Evolutionary conservation across 2,797 vertebrate species (phyloP).

Genomic region (Tokudaia muenninki): DNA sequence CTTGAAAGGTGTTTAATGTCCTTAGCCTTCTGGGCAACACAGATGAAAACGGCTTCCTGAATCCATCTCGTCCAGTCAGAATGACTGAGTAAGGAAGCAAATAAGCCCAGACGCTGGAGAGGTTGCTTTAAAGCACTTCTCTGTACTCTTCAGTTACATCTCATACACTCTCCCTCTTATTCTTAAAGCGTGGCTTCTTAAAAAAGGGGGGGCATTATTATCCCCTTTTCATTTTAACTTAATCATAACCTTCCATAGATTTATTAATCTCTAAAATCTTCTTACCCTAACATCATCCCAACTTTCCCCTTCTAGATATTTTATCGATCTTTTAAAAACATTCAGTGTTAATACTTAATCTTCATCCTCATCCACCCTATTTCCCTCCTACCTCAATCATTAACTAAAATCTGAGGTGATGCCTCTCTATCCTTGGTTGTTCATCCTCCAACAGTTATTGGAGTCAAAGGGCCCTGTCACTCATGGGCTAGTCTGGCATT

Average conservation of each 20-base stretch:
- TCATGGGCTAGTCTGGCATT: neutral
- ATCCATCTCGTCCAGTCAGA: neutral
- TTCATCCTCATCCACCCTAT: neutral
- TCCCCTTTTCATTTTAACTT: neutral
- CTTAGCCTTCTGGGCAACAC: neutral
- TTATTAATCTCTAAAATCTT: neutral
- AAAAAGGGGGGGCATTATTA: too few relatives aligned
- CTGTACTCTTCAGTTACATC: neutral
- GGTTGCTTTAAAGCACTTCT: neutral
- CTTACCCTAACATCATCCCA: neutral
- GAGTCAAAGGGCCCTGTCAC: neutral
- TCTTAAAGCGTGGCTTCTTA: neutral
- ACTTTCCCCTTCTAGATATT: neutral
- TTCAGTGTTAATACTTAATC: neutral
- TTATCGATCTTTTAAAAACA: neutral
- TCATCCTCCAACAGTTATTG: neutral
- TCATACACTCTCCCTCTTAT: neutral
- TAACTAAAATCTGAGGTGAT: neutral
- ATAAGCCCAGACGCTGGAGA: too few relatives aligned
- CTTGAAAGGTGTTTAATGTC: neutral
- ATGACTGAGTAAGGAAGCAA: neutral
- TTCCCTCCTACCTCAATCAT: neutral
- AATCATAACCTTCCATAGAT: neutral
- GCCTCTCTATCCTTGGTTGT: neutral
- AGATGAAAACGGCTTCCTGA: neutral